Evolutionary conservation across 2,113 vertebrate species (phyloP).

Genomic region (Chaetura pelagica): DNA sequence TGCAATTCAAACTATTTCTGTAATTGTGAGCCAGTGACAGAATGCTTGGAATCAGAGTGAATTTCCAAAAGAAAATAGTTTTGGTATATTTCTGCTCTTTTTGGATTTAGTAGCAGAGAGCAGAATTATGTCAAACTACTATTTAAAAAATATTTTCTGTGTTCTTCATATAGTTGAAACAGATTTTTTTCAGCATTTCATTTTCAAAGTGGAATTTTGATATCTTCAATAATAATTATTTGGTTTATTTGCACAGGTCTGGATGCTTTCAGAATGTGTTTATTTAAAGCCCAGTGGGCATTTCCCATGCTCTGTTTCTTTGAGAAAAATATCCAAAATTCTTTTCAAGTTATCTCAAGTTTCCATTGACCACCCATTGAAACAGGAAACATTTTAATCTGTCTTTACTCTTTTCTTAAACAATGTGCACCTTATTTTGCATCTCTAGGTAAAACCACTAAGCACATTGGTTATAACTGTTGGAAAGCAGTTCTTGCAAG

Average conservation of each 20-base stretch:
- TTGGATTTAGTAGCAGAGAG: background rate
- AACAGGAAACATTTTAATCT: background rate
- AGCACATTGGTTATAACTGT: background rate
- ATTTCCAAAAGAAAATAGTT: background rate
- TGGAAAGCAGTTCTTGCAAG: background rate
- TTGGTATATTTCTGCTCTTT: conserved; percentile 9
- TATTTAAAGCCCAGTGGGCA: background rate
- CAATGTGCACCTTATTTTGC: background rate
- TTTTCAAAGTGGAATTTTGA: conserved; percentile 28
- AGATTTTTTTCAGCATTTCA: background rate
- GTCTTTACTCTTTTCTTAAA: background rate
- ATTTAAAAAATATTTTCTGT: background rate
- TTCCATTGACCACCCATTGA: background rate
- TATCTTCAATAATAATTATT: background rate
- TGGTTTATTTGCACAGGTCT: background rate
- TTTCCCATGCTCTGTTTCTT: background rate
- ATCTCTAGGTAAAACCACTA: background rate
- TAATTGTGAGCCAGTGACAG: background rate
- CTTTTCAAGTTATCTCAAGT: background rate
- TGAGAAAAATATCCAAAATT: background rate
- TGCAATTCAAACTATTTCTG: background rate
- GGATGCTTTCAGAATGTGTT: background rate
- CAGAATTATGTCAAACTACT: background rate
- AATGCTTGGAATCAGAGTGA: background rate
- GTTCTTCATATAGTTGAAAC: background rate